Percentiles rank a stretch among this genome's conserved stretches.
Evolutionary conservation across 2,113 vertebrate species (phyloP).

Genomic region (Bolborhynchus lineola): DNA sequence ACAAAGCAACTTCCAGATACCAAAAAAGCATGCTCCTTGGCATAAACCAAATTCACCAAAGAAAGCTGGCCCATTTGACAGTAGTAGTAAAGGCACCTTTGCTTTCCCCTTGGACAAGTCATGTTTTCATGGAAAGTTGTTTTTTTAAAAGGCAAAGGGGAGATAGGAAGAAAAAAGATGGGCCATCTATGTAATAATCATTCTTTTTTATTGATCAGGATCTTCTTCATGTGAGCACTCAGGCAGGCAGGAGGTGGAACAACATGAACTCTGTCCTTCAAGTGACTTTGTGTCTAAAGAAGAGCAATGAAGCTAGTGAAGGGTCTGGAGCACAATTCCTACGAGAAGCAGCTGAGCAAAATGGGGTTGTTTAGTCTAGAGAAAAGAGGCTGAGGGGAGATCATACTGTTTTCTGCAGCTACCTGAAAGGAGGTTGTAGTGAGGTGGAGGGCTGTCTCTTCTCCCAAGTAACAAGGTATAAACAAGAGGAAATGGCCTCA

Average conservation of each 20-base stretch:
- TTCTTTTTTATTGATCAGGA: background rate
- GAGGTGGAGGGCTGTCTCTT: fast-evolving
- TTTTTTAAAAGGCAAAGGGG: background rate
- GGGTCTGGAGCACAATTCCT: background rate
- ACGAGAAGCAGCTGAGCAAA: background rate
- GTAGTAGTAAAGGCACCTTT: background rate
- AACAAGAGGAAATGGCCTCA: background rate
- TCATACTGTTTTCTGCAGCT: fast-evolving
- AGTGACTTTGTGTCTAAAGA: fast-evolving
- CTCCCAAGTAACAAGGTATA: background rate
- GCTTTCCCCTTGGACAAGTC: background rate
- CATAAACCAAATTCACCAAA: background rate
- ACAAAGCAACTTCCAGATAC: background rate
- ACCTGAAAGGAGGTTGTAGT: background rate
- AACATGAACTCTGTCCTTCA: background rate
- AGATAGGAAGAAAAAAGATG: background rate
- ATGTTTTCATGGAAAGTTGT: background rate
- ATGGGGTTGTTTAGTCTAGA: background rate
- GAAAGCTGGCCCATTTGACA: background rate
- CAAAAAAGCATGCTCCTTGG: background rate
- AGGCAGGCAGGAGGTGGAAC: background rate
- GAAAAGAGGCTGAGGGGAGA: background rate
- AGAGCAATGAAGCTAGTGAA: fast-evolving
- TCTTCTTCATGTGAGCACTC: background rate
- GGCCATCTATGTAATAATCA: too few relatives aligned